Conservation (phyloP, 2,888 invertebrate genomes). For the Lissonota sp. region DNA sequence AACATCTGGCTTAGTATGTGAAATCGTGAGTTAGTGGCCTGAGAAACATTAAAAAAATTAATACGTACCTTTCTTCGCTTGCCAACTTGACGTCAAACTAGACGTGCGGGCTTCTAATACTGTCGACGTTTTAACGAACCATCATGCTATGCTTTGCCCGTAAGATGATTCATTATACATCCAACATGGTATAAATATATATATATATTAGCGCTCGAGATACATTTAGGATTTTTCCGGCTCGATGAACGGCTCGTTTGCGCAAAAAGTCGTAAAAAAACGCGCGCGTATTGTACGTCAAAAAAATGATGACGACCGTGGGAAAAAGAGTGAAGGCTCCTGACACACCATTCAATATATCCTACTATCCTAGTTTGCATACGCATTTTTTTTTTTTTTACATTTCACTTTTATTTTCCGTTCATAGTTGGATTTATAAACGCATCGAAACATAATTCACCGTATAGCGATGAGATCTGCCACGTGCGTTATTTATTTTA, state of each 20-base stretch:
- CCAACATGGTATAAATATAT: constrained; percentile 25
- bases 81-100: constrained; percentile 24
- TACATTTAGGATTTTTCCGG: constrained; percentile 33
- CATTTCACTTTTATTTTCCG: constrained; percentile 29
- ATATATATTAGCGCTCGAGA: constrained; percentile 2
- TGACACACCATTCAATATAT: constrained; percentile 44
- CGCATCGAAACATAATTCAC: constrained; percentile 29
- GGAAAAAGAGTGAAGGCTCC: constrained; percentile 48
- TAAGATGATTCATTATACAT: constrained; percentile 57
- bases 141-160: constrained; percentile 1
- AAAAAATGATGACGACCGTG: constrained; percentile 55
- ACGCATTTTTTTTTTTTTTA: neutral
- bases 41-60: constrained; percentile 42
- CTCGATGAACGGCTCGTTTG: constrained; percentile 23
- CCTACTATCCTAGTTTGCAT: constrained; percentile 7
- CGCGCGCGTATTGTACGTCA: constrained; percentile 22
- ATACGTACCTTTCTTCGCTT: constrained; percentile 39
- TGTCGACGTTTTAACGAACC: constrained; percentile 52
- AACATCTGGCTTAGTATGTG: neutral
- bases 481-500: constrained; percentile 47
- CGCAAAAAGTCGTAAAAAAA: constrained; percentile 53
- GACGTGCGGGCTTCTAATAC: neutral
- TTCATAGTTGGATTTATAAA: constrained; percentile 33
- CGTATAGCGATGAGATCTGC: constrained; percentile 41
- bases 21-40: constrained; percentile 16